Evolutionary conservation across 2,797 vertebrate species (phyloP).

Genomic region (Simalia tracyae): DNA sequence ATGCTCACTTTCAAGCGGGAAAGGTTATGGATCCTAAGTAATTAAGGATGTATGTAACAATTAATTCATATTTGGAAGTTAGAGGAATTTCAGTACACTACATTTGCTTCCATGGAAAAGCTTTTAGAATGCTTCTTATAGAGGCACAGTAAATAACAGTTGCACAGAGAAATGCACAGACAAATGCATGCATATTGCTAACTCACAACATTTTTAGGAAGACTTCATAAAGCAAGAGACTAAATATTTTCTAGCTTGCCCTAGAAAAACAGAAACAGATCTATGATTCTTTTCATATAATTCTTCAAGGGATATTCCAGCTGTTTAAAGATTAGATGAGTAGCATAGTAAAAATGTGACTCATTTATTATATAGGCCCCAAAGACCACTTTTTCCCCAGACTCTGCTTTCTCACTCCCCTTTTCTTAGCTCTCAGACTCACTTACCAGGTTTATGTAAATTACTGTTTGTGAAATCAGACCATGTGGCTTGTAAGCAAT

Average conservation of each 20-base stretch:
- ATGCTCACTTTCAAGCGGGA: background rate
- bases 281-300: background rate
- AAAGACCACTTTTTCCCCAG: background rate
- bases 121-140: slow-evolving; percentile 3
- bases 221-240: background rate
- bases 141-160: background rate
- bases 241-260: background rate
- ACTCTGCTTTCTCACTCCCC: background rate
- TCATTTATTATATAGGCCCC: background rate
- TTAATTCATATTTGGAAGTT: background rate
- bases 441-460: background rate
- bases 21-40: background rate
- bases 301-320: background rate
- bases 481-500: background rate
- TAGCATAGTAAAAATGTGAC: background rate
- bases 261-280: background rate
- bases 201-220: background rate
- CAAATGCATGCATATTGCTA: background rate
- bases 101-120: background rate
- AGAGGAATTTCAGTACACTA: background rate
- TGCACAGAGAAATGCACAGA: background rate
- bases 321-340: background rate
- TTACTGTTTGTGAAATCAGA: background rate
- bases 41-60: background rate
- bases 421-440: background rate